Evolutionary conservation across 2,113 vertebrate genomes (phyloP), one percentile per base, ranked within the genome.

Genomic region (Saccopteryx bilineata): DNA sequence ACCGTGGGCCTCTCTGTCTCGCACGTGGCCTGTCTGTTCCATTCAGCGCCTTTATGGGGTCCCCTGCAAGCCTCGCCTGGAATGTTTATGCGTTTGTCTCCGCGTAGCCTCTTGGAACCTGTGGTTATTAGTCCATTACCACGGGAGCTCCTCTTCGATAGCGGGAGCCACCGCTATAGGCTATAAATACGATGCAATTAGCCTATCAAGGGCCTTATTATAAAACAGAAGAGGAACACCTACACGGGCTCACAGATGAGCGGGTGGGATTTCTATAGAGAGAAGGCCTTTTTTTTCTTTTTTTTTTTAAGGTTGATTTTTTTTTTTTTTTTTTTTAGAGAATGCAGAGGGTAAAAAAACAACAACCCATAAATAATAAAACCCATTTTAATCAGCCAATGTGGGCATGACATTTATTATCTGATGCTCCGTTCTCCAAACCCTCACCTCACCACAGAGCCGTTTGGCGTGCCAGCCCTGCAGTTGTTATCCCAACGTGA

Each of bases 121-220:
- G 96, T 63, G 88, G 97, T 98, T 98, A 97, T 98, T 97, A 97
- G 76, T 92, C 98, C 97, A 98, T 98, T 98, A 97, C 96, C 96
- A 97, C 97, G 96, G 92, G 97, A 98, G 98, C 87, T 96, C 84
- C 95, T 96, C 93, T 75, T 98, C 96, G 96, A 89, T 98, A 98
- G 97, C 96, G 93, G 97, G 90, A 97, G 94, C 89, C 96, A 96
- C 97, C 96, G 98, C 95, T 97, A 94, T 79, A 80, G 97, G 97
- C 98, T 96, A 97, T 98, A 98, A 98, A 98, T 98, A 98, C 91
- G 96, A 94, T 8, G 92, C 96, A 98, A 98, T 98, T 98, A 98
- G 97, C 96, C 96, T 96, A 95, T 98, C 26, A 48, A 94, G 87
- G 82, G 74, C 95, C 95, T 93, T 96, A 91, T 82, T 96, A 86